These are phyloP conservation scores for Machimus atricapillus DNA, from an alignment of 2,888 invertebrate species.

Conservation along the genomic window DNA sequence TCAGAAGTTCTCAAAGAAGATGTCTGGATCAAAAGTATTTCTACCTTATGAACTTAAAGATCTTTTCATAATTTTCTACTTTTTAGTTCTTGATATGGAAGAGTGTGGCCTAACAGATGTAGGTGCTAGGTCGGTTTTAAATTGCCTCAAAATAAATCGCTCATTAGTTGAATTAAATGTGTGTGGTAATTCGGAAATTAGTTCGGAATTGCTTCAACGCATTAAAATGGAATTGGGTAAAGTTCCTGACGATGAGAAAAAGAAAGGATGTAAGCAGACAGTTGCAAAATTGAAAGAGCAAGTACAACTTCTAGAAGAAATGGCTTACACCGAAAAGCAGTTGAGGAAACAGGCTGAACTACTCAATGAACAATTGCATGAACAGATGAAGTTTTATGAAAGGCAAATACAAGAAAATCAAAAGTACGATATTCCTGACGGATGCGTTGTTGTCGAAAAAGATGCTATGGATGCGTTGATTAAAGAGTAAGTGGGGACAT, in stretches of 20 bases:
- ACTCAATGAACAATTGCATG: constrained; percentile 68
- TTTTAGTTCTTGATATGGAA: constrained; percentile 73
- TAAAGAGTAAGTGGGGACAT: constrained; percentile 53
- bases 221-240: constrained; percentile 64
- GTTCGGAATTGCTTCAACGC: constrained; percentile 63
- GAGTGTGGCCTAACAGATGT: constrained; percentile 75
- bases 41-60: neutral
- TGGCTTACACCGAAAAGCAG: constrained; percentile 69
- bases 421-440: constrained; percentile 50
- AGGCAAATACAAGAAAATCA: constrained; percentile 48
- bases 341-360: constrained; percentile 71
- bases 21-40: constrained; percentile 75
- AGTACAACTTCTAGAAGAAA: constrained; percentile 65
- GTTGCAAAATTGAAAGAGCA: constrained; percentile 54
- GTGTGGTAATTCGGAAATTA: constrained; percentile 67
- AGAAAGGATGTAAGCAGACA: constrained; percentile 52
- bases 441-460: constrained; percentile 54
- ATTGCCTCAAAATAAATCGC: constrained; percentile 70
- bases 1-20: constrained; percentile 77
- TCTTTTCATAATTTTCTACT: neutral
- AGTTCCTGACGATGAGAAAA: constrained; percentile 44
- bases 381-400: constrained; percentile 66
- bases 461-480: constrained; percentile 54
- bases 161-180: constrained; percentile 75
- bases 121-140: constrained; percentile 66